Percentiles rank a stretch among this genome's conserved stretches.
Evolutionary conservation across 2,113 vertebrate species (phyloP).

Genomic region (Ictidomys tridecemlineatus): DNA sequence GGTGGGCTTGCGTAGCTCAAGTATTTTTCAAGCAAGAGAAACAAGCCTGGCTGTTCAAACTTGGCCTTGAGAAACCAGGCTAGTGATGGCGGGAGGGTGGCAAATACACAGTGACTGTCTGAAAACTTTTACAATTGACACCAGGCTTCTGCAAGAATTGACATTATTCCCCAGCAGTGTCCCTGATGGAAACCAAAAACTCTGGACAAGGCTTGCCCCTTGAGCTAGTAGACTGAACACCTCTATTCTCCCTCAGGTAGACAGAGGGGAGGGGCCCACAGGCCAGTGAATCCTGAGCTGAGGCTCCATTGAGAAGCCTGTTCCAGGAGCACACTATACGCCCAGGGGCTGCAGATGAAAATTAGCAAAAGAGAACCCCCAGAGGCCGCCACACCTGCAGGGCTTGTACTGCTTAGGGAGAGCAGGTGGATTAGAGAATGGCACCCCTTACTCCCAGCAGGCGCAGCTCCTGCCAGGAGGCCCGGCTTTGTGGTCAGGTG

Average conservation of each 20-base stretch:
- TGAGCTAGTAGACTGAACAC: fast-evolving
- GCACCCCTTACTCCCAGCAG: neutral
- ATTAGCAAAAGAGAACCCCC: neutral
- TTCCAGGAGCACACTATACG: neutral
- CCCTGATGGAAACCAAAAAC: neutral
- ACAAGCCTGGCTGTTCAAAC: neutral
- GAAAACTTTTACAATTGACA: neutral
- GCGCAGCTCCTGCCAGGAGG: neutral
- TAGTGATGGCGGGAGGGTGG: neutral
- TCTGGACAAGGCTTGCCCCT: neutral
- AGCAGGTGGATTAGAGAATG: neutral
- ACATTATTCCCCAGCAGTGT: neutral
- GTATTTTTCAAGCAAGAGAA: neutral
- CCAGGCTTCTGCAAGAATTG: neutral
- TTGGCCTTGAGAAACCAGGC: neutral
- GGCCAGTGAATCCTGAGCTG: neutral
- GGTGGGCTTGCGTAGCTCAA: neutral
- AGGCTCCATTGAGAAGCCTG: neutral
- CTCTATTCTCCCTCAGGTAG: neutral
- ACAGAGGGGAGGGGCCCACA: neutral
- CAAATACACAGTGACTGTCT: neutral
- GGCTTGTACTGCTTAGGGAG: neutral
- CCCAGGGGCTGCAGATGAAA: neutral
- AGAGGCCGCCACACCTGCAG: too few species aligned
- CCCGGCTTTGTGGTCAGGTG: neutral